These are phyloP conservation scores for Lottia gigantea DNA, from an alignment of 2,888 invertebrate genomes.

Conservation along the genomic window DNA sequence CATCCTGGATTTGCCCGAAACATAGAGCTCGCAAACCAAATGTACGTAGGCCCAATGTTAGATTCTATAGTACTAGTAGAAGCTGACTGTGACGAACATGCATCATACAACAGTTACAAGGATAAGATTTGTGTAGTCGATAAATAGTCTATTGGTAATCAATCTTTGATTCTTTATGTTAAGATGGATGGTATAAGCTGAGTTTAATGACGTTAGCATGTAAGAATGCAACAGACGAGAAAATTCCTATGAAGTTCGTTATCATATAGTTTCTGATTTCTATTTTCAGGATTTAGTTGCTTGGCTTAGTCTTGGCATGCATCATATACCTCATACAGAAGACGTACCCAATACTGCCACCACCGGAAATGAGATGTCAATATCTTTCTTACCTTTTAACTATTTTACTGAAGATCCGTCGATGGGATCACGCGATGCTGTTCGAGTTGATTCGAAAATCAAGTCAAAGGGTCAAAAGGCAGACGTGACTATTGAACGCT, in stretches of 20 bases:
- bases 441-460: slow-evolving; percentile 22
- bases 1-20: no score
- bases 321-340: slow-evolving; percentile 51
- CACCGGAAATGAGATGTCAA: slow-evolving; percentile 35
- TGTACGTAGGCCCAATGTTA: no score
- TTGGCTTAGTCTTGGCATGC: slow-evolving; percentile 49
- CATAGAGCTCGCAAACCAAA: no score
- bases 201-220: not conserved
- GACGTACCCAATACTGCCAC: slow-evolving; percentile 50
- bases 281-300: slow-evolving; percentile 46
- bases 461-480: not conserved
- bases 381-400: slow-evolving; percentile 50
- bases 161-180: no score
- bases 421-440: slow-evolving; percentile 35
- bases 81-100: no score
- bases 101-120: no score
- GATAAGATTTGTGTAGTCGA: no score
- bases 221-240: slow-evolving; percentile 7
- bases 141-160: no score
- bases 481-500: slow-evolving; percentile 5
- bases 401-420: slow-evolving; percentile 45
- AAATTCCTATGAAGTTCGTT: not conserved
- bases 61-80: no score
- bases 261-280: not conserved
- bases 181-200: no score